Conservation (phyloP, 2,797 vertebrate species). For the Gadopsis marmoratus region DNA sequence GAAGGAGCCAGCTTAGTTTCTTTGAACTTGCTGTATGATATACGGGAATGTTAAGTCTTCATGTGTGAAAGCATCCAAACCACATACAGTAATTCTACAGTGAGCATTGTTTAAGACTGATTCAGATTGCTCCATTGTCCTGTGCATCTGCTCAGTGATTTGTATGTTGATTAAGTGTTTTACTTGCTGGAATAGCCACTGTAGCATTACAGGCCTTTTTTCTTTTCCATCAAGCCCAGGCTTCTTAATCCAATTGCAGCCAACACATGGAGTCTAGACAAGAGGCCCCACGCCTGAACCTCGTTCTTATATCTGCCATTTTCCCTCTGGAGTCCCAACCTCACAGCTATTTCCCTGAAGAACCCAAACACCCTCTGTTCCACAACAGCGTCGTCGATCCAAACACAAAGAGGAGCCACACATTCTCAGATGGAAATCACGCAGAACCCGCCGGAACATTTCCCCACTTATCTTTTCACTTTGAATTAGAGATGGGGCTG, state of each 20-base stretch:
- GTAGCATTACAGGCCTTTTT: conserved; percentile 63
- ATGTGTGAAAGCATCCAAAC: conserved; percentile 49
- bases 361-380: conserved; percentile 41
- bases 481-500: conserved; percentile 75
- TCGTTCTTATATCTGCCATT: conserved; percentile 57
- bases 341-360: conserved; percentile 36
- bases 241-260: conserved; percentile 68
- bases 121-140: conserved; percentile 54
- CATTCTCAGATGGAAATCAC: conserved; percentile 77
- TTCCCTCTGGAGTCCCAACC: conserved; percentile 33
- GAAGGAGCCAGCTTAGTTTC: conserved; percentile 13
- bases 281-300: conserved; percentile 53
- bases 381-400: conserved; percentile 34
- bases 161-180: conserved; percentile 70
- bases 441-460: conserved; percentile 73
- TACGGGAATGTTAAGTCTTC: conserved; percentile 31
- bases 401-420: conserved; percentile 61
- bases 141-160: conserved; percentile 53
- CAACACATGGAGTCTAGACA: conserved; percentile 78
- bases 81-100: conserved; percentile 38
- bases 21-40: conserved; percentile 36
- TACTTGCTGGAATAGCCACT: conserved; percentile 56
- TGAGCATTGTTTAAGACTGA: conserved; percentile 46
- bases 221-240: conserved; percentile 66
- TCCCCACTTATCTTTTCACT: conserved; percentile 83